Evolutionary conservation across 2,113 vertebrate genomes (phyloP), one percentile per base, ranked within the genome.

Genomic region (Sigmodon hispidus): DNA sequence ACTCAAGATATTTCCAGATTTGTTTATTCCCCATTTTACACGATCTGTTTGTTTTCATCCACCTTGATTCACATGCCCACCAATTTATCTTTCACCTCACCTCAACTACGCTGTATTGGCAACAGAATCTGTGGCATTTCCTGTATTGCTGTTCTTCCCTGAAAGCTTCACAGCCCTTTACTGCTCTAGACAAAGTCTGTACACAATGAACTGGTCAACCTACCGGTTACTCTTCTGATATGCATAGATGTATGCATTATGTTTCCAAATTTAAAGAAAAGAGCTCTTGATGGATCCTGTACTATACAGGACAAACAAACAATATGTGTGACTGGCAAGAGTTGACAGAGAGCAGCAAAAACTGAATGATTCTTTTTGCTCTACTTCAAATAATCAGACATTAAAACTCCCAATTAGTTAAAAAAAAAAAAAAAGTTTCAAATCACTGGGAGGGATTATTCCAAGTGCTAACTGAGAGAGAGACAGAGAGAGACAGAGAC

Each of bases 391-490:
- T 21, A 31, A 65, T 65, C 31, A 45, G 88, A 94, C 19, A 77
- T 95, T 43, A 59, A 90, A 90, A 50, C 43, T 79, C 13, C 65
- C 40, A 75, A 24, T 22, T 70, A 73, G 21, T 26, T 90, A 50
- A 87, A 86, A 57, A 93, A 63, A 31, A n/a, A 45, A 76, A 55
- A 80, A 55, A 15, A 29, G 67, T 59, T 93, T 55, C 40, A 87
- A 87, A 96, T 29, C n/a, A 67, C 55, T 45, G 29, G 43, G 19
- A 65, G 29, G 72, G 69, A 92, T 72, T 89, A 96, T 43, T 92
- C 1, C 17, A 87, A 94, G 52, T 61, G 81, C 87, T 76, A 63
- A 72, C 1, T 86, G 59, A 61, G 22, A 59, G 59, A 61, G 22
- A 24, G 21, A 61, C 21, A 24, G 59, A 61, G 7, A 24, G 59